Percentiles rank a stretch among this genome's conserved stretches.
These are phyloP conservation scores for Urocitellus parryii DNA, from an alignment of 2,113 vertebrate genomes.

Conservation along the genomic window DNA sequence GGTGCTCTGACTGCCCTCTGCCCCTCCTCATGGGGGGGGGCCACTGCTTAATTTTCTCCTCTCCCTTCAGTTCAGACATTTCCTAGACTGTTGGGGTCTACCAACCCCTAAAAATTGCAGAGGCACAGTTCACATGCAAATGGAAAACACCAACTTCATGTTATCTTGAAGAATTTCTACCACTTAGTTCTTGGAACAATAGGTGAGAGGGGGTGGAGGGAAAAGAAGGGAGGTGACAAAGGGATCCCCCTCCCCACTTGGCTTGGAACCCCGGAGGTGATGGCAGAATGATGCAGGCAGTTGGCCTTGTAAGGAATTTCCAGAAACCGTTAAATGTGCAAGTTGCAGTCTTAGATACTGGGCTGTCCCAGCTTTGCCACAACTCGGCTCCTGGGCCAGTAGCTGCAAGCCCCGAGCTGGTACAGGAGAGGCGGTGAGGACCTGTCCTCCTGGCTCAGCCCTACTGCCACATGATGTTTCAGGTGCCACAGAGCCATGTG, in stretches of 20 bases:
- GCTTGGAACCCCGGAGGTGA: not conserved
- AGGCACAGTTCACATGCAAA: not conserved
- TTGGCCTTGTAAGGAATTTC: not conserved
- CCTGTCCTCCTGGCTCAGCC: rapidly evolving
- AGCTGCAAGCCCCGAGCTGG: not conserved
- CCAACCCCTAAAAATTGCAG: not conserved
- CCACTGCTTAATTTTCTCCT: not conserved
- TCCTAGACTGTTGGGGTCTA: not conserved
- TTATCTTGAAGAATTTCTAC: not conserved
- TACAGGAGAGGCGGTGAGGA: rapidly evolving
- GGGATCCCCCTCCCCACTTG: not conserved
- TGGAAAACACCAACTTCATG: rapidly evolving
- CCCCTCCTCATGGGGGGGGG: not conserved
- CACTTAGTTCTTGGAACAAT: not conserved
- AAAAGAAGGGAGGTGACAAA: not conserved
- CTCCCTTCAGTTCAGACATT: not conserved
- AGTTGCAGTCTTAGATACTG: not conserved
- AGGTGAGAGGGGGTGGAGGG: not conserved
- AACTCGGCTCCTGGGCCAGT: not conserved
- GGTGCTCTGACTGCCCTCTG: not conserved
- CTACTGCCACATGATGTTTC: not conserved
- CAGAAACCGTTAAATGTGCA: not conserved
- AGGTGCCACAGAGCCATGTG: not conserved
- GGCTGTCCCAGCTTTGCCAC: not conserved
- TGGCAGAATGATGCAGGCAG: not conserved